phyloP scores from a whole-genome alignment of 2,113 vertebrate genomes.

The Cyanistes caeruleus region DNA sequence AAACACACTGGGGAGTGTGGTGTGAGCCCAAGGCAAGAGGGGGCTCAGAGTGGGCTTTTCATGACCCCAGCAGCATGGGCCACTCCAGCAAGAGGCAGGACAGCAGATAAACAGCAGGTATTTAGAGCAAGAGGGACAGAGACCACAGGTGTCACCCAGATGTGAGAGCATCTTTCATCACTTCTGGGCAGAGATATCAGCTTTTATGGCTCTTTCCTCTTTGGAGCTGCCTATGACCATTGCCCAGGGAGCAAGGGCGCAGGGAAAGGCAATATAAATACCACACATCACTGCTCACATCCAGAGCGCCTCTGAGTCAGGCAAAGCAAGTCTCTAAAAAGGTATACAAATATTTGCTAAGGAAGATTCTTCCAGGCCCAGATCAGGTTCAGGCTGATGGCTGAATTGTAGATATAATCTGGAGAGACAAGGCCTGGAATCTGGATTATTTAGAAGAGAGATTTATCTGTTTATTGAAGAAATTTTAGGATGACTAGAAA shows the following conservation, averaged over 20 bases:
- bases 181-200: not conserved
- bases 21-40: not conserved
- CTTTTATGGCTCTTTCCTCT: not conserved
- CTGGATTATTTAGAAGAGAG: not conserved
- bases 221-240: not conserved
- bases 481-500: not conserved
- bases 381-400: not conserved
- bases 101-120: slow-evolving; percentile 50
- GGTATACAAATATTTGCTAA: slow-evolving; percentile 44
- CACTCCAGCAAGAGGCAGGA: not conserved
- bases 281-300: not conserved
- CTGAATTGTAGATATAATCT: not conserved
- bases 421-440: not conserved
- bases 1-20: not conserved
- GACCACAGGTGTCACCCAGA: slow-evolving; percentile 81
- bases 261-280: slow-evolving; percentile 33
- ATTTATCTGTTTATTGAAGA: not conserved
- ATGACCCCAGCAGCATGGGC: slow-evolving; percentile 53
- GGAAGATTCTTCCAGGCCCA: slow-evolving; percentile 14
- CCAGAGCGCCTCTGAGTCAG: not conserved
- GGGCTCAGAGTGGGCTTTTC: slow-evolving; percentile 67
- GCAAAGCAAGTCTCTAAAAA: slow-evolving; percentile 54
- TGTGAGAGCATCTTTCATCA: not conserved
- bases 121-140: slow-evolving; percentile 53
- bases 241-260: not conserved